phyloP scores from a whole-genome alignment of 2,113 vertebrate species.

The Mobula hypostoma region DNA sequence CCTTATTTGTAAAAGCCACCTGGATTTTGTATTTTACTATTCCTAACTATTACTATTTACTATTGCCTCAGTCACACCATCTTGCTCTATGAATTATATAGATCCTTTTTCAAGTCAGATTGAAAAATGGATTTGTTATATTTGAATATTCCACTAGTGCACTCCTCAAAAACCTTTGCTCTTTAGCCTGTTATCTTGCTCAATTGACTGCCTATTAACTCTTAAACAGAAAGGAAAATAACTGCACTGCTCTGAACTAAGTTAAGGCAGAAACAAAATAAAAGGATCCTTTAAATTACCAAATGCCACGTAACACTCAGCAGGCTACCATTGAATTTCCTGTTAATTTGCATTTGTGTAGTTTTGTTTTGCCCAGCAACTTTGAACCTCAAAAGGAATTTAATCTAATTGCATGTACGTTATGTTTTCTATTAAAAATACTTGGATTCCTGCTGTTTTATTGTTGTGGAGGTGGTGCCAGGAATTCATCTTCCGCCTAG shows the following conservation, averaged over 20 bases:
- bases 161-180: neutral
- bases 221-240: neutral
- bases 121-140: neutral
- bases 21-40: neutral
- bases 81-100: neutral
- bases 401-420: slow-evolving; percentile 28
- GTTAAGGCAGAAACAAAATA: neutral
- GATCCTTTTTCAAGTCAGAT: neutral
- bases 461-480: neutral
- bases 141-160: neutral
- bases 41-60: too few relatives aligned
- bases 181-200: neutral
- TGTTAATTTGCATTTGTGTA: slow-evolving; percentile 23
- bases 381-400: slow-evolving; percentile 33
- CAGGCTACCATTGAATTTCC: slow-evolving; percentile 16
- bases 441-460: slow-evolving; percentile 24
- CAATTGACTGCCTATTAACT: neutral
- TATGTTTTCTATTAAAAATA: slow-evolving; percentile 13
- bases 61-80: neutral
- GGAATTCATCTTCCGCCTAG: neutral
- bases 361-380: neutral
- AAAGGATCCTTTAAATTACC: neutral
- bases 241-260: neutral
- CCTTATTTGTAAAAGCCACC: too few relatives aligned
- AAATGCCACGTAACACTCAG: slow-evolving; percentile 22